Conservation (phyloP, 2,797 vertebrate genomes). For the Betta splendens region DNA sequence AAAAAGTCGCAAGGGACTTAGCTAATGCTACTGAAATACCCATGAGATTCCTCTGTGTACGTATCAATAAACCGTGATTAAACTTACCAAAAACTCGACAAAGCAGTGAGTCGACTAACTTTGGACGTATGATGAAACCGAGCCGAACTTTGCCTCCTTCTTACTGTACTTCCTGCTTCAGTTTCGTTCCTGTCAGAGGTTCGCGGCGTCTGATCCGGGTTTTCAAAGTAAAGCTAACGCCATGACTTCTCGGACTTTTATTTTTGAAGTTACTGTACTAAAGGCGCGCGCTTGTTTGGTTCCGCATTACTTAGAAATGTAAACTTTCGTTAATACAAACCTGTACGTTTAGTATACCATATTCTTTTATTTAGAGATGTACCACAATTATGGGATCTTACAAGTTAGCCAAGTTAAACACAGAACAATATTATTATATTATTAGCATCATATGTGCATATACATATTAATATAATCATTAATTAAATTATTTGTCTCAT, state of each 20-base stretch:
- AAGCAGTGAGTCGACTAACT: neutral
- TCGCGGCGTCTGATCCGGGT: neutral
- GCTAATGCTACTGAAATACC: neutral
- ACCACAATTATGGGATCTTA: too few species aligned
- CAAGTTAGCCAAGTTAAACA: too few species aligned
- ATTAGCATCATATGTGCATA: too few species aligned
- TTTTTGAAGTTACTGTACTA: neutral
- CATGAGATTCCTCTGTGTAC: neutral
- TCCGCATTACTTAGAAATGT: neutral
- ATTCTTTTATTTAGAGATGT: too few species aligned
- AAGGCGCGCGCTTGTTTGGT: fast-evolving
- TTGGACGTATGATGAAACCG: neutral
- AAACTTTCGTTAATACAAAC: too few species aligned
- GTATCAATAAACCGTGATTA: neutral
- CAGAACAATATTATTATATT: too few species aligned
- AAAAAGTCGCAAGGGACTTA: neutral
- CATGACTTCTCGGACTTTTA: neutral
- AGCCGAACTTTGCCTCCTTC: slow-evolving; percentile 16
- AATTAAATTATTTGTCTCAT: too few species aligned
- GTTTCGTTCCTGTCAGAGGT: neutral
- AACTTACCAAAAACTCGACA: slow-evolving; percentile 16
- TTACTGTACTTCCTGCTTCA: slow-evolving; percentile 43
- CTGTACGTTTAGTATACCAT: too few species aligned
- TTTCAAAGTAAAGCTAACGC: slow-evolving; percentile 27
- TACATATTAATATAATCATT: too few species aligned